phyloP scores from a whole-genome alignment of 2,113 vertebrate species.

The Mionectes macconnelli region DNA sequence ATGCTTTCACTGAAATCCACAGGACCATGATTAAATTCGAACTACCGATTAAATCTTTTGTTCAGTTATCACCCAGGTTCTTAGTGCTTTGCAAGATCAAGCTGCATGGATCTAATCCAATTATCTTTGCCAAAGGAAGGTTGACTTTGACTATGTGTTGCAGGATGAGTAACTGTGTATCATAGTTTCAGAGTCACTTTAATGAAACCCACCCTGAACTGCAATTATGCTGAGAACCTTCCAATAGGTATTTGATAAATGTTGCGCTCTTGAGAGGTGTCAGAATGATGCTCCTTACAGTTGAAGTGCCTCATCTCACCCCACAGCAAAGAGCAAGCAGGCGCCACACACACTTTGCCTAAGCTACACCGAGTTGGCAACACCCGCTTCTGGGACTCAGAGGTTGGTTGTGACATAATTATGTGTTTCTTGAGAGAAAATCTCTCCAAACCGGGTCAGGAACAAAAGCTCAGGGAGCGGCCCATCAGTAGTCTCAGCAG shows the following conservation, averaged over 20 bases:
- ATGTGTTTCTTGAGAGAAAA: neutral
- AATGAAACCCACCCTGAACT: neutral
- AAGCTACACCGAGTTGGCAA: neutral
- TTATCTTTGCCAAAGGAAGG: slow-evolving; percentile 31
- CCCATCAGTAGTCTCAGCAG: neutral
- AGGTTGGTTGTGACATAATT: neutral
- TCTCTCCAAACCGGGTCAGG: neutral
- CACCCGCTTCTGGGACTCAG: neutral
- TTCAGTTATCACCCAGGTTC: slow-evolving; percentile 23
- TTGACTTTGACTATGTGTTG: neutral
- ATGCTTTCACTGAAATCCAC: slow-evolving; percentile 40
- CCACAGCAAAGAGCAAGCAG: neutral
- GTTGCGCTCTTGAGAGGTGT: neutral
- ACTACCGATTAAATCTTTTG: slow-evolving; percentile 36
- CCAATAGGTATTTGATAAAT: neutral
- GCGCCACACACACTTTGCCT: neutral
- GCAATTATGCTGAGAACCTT: neutral
- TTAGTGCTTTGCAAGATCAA: slow-evolving; percentile 27
- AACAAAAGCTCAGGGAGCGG: neutral
- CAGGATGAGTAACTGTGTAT: neutral
- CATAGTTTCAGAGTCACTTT: neutral
- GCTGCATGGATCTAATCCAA: slow-evolving; percentile 11
- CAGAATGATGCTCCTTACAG: neutral
- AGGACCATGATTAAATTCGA: slow-evolving; percentile 50
- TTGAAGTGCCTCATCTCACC: neutral